Evolutionary conservation across 2,797 vertebrate species (phyloP), one percentile per base, ranked within the genome.

Genomic region (Silurus aristotelis): DNA sequence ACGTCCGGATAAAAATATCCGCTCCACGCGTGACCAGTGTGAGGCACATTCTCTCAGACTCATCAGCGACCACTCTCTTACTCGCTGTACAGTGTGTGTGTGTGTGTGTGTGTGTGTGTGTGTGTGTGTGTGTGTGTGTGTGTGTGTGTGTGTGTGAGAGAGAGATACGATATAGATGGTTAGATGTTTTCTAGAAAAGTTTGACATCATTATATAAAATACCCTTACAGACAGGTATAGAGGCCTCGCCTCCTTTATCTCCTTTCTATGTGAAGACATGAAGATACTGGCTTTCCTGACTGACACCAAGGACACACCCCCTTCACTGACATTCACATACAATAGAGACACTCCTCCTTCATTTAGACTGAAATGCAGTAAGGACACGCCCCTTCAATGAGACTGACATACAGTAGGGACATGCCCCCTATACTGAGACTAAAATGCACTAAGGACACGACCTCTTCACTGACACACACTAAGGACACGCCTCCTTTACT

Each of bases 1-100:
- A 73, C 80, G 60, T 78, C 63, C 22, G 52, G 81, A 71, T 87
- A 90, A 87, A 90, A 89, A 89, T 90, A 89, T 73, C 88, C 64
- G 61, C 67, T 88, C 81, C 79, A 87, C 68, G 82, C 31, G 87
- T 89, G 87, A 87, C 82, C 68, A 82, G 83, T 56, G 72, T 61
- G 87, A 81, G 82, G 70, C 82, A 87, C 84, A 71, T 83, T 87
- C 82, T 86, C 68, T 83, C 82, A 84, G 80, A 73, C 85, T 85
- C 60, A 83, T 90, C 87, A 83, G 76, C 46, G 64, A 83, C 80
- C 27, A 64, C 3, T 46, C 22, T 10, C 55, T 46, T 56, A 6
- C 31, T 38, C 80, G 10, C 66, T 48, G n/a, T 38, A 38, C 52
- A 27, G 5, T 17, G 58, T 79, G 60, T 25, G 60, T 66, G 48